phyloP scores from a whole-genome alignment of 2,888 invertebrate genomes.

The Macrosiphum euphorbiae region DNA sequence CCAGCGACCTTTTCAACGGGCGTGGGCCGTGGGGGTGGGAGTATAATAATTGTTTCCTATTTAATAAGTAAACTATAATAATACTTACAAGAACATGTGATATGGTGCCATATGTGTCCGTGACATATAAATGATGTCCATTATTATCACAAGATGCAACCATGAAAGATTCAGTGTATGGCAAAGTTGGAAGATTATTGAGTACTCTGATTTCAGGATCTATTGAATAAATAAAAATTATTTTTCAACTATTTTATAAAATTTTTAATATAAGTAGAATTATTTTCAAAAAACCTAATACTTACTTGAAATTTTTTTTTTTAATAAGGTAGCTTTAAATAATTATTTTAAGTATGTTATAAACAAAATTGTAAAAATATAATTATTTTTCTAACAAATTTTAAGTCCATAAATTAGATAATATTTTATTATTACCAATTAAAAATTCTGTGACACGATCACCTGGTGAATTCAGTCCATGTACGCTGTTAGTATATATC shows the following conservation, averaged over 20 bases:
- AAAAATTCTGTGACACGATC: slow-evolving; percentile 51
- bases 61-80: neutral
- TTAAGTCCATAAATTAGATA: neutral
- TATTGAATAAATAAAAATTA: slow-evolving; percentile 22
- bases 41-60: neutral
- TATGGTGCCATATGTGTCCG: slow-evolving; percentile 39
- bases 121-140: slow-evolving; percentile 19
- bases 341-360: neutral
- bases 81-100: slow-evolving; percentile 54
- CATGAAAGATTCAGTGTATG: slow-evolving; percentile 49
- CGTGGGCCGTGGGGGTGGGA: no score
- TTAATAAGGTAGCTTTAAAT: neutral
- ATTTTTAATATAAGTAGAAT: neutral
- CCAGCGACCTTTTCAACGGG: neutral
- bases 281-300: neutral
- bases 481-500: slow-evolving; percentile 37
- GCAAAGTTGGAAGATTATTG: slow-evolving; percentile 51
- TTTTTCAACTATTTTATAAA: neutral
- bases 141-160: slow-evolving; percentile 41
- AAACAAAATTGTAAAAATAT: no score
- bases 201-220: slow-evolving; percentile 59
- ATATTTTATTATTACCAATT: slow-evolving; percentile 48
- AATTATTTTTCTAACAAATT: neutral
- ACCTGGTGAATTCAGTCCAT: slow-evolving; percentile 27
- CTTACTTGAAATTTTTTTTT: neutral